Conservation (phyloP, 1,140 invertebrate species). For the Drosophila bifasciata region DNA sequence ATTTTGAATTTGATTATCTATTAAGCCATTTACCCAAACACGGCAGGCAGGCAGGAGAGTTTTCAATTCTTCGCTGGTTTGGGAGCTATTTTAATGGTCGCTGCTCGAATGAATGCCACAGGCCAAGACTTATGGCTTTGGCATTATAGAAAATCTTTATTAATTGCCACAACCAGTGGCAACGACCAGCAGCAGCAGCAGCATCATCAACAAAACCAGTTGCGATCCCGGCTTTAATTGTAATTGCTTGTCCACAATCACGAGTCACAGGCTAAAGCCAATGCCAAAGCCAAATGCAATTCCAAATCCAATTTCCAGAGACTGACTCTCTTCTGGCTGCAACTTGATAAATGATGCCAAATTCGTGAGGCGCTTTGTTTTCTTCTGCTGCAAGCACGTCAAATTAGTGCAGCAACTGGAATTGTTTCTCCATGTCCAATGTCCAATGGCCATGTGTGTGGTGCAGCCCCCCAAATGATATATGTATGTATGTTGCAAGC, state of each 20-base stretch:
- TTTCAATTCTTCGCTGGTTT: constrained; percentile 76
- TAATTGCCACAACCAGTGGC: constrained; percentile 53
- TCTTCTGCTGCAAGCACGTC: constrained; percentile 45
- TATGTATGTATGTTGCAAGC: constrained; percentile 44
- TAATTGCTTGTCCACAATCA: constrained; percentile 40
- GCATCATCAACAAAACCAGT: constrained; percentile 49
- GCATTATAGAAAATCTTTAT: constrained; percentile 57
- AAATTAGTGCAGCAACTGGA: constrained; percentile 62
- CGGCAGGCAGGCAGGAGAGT: constrained; percentile 32
- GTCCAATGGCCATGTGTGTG: too few species aligned
- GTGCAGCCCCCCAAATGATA: constrained; percentile 49
- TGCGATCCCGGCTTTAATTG: constrained; percentile 48
- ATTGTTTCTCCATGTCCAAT: constrained; percentile 26
- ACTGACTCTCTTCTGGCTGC: constrained; percentile 26
- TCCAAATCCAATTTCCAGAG: constrained; percentile 26
- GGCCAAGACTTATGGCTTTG: constrained; percentile 43
- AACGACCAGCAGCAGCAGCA: constrained; percentile 22
- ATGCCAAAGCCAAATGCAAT: constrained; percentile 23
- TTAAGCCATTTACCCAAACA: constrained; percentile 60
- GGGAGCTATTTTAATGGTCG: constrained; percentile 67
- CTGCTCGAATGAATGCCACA: constrained; percentile 40
- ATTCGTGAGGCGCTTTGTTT: constrained; percentile 77
- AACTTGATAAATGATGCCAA: constrained; percentile 77
- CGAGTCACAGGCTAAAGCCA: constrained; percentile 13
- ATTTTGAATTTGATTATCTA: constrained; percentile 54